Conservation (phyloP, 2,113 vertebrate species). For the Laterallus jamaicensis region DNA sequence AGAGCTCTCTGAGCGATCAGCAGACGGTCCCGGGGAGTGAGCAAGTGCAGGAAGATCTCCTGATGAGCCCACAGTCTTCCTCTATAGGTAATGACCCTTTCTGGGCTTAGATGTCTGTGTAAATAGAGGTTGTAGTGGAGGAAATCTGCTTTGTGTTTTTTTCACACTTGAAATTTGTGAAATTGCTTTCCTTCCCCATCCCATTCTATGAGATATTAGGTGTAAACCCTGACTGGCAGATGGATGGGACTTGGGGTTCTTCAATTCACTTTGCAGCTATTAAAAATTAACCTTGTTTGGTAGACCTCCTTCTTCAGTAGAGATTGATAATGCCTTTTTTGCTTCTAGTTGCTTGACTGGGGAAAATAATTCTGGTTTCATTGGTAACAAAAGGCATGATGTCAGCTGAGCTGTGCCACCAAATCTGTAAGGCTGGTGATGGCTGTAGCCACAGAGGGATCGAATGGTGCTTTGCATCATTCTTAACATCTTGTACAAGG, state of each 20-base stretch:
- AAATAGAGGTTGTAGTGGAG: background rate
- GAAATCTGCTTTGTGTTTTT: rapidly evolving
- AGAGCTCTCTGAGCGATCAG: conserved; percentile 97
- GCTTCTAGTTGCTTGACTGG: background rate
- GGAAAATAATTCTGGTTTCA: background rate
- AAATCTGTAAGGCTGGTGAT: background rate
- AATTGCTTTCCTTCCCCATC: too few species aligned
- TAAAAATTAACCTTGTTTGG: too few species aligned
- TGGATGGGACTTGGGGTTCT: background rate
- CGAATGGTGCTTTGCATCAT: background rate
- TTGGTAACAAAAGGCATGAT: background rate
- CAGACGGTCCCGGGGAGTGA: conserved; percentile 97
- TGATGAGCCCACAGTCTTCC: conserved; percentile 98
- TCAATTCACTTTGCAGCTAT: background rate
- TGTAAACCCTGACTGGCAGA: too few species aligned
- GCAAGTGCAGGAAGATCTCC: conserved; percentile 95
- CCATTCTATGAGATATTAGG: background rate
- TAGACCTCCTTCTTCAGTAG: background rate
- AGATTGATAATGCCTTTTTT: background rate
- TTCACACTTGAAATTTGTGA: background rate
- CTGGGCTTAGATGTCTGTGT: background rate
- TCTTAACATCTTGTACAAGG: background rate
- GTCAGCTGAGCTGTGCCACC: background rate
- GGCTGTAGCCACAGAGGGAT: background rate
- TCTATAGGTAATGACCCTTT: conserved; percentile 86